Evolutionary conservation across 2,888 invertebrate genomes (phyloP).

Genomic region (Ecdyonurus torrentis): DNA sequence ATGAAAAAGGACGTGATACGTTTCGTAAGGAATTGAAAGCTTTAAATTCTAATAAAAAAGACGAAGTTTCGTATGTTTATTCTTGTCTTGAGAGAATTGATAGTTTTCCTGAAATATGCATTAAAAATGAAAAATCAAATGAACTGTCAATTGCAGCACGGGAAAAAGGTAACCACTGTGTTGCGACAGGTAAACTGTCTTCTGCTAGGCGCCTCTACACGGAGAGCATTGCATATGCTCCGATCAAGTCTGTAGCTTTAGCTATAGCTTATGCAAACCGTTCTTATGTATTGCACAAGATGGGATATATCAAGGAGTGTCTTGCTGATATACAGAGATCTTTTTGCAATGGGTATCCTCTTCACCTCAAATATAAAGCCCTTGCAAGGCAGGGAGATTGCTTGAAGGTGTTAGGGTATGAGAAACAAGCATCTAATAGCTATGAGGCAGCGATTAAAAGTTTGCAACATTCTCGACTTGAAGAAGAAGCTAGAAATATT

Average conservation of each 20-base stretch:
- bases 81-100: too few species aligned
- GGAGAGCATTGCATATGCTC: not conserved
- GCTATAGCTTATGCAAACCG: not conserved
- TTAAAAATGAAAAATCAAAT: not conserved
- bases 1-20: too few species aligned
- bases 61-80: too few species aligned
- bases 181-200: not conserved
- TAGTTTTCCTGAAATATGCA: too few species aligned
- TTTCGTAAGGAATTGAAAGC: too few species aligned
- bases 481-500: not conserved
- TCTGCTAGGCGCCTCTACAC: not conserved
- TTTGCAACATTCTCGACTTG: not conserved
- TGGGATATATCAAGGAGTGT: not conserved
- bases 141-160: not conserved
- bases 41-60: too few species aligned
- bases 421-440: not conserved
- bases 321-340: not conserved
- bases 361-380: not conserved
- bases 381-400: not conserved
- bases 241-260: not conserved
- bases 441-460: not conserved
- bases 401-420: not conserved
- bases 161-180: not conserved
- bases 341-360: not conserved
- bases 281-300: not conserved